Evolutionary conservation across 2,113 vertebrate genomes (phyloP).

Genomic region (Silurus asotus): DNA sequence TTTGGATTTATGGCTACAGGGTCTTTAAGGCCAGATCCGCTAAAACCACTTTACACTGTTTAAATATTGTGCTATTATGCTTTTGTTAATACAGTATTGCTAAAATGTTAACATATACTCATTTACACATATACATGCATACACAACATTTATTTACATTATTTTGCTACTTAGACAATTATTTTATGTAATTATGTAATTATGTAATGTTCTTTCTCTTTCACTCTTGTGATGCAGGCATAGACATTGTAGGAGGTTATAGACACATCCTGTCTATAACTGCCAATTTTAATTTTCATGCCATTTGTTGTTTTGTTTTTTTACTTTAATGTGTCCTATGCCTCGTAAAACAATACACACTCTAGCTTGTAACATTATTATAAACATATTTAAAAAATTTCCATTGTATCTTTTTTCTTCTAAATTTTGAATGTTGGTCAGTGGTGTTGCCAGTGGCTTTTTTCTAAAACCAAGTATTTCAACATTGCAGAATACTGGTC

Average conservation of each 20-base stretch:
- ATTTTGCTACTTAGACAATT: background rate
- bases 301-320: background rate
- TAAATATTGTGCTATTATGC: background rate
- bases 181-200: constrained; percentile 1
- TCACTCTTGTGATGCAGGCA: background rate
- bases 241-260: background rate
- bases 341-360: background rate
- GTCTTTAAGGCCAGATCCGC: background rate
- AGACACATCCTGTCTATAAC: background rate
- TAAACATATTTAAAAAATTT: background rate
- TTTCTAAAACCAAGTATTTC: background rate
- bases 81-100: background rate
- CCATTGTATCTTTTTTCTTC: background rate
- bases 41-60: background rate
- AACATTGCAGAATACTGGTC: background rate
- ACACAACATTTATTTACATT: background rate
- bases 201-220: background rate
- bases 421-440: background rate
- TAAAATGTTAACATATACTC: too few species aligned
- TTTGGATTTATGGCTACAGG: background rate
- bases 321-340: background rate
- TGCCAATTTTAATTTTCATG: background rate
- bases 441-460: background rate
- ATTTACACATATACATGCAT: too few species aligned
- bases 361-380: background rate